phyloP scores from a whole-genome alignment of 2,797 vertebrate genomes.

The Tragelaphus eurycerus region DNA sequence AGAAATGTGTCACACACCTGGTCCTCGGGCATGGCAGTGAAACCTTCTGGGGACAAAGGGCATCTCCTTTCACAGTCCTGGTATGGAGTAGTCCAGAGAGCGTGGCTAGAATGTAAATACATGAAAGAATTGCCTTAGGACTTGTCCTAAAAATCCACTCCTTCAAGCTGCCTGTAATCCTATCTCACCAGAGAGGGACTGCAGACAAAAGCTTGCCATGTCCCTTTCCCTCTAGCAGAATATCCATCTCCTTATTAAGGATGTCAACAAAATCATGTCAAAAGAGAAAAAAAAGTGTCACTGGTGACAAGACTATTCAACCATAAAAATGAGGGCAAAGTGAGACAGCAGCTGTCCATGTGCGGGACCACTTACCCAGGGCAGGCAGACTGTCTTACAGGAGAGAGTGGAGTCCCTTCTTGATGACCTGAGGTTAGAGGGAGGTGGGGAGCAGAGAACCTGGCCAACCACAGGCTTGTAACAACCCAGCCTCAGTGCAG shows the following conservation, averaged over 20 bases:
- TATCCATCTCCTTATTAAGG: constrained; percentile 92
- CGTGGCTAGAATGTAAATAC: constrained; percentile 59
- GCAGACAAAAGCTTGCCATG: constrained; percentile 89
- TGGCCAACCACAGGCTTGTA: neutral
- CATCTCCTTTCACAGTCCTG: constrained; percentile 55
- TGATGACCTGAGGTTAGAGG: neutral
- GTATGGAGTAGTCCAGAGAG: neutral
- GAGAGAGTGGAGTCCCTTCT: neutral
- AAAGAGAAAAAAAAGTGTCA: constrained; percentile 83
- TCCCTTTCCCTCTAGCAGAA: constrained; percentile 90
- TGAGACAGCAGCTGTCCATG: neutral
- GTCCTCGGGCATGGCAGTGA: constrained; percentile 74
- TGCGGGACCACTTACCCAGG: too few relatives aligned
- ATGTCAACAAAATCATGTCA: constrained; percentile 93
- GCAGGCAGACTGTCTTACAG: neutral
- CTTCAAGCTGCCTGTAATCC: constrained; percentile 82
- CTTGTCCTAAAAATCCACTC: constrained; percentile 83
- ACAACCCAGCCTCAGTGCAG: neutral
- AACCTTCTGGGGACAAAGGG: constrained; percentile 80
- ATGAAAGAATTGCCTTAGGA: constrained; percentile 81
- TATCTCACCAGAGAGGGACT: constrained; percentile 92
- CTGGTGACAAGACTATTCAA: neutral
- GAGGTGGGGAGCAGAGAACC: neutral
- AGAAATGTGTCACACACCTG: constrained; percentile 76
- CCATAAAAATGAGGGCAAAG: neutral